These are phyloP conservation scores for Neopipo cinnamomea DNA, from an alignment of 2,113 vertebrate species.

Conservation along the genomic window DNA sequence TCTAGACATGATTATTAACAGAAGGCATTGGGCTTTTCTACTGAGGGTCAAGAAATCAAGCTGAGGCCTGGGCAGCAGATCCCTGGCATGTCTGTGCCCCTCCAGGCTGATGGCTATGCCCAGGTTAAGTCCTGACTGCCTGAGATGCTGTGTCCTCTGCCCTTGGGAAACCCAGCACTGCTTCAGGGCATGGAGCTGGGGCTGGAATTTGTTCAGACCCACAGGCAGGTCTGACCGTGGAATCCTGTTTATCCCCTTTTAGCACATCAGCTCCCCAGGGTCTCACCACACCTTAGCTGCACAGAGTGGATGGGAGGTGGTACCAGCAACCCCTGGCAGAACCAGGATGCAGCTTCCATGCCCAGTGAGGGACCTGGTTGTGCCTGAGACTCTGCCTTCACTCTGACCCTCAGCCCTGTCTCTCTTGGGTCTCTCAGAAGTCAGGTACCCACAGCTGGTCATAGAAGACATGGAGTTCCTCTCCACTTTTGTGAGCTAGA, in stretches of 20 bases:
- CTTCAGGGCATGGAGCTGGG: neutral
- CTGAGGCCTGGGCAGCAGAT: neutral
- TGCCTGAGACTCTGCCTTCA: neutral
- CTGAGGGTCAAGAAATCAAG: rapidly evolving
- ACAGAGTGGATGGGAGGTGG: neutral
- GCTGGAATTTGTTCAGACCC: rapidly evolving
- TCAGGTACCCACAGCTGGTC: neutral
- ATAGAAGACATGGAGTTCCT: neutral
- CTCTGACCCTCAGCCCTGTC: neutral
- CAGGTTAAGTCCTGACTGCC: neutral
- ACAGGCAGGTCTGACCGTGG: neutral
- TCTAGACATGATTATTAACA: neutral
- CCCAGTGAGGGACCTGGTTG: neutral
- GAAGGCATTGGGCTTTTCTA: neutral
- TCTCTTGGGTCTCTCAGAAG: neutral
- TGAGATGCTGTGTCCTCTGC: neutral
- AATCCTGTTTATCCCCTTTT: neutral
- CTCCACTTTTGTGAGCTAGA: neutral
- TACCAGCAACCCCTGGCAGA: neutral
- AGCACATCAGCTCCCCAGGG: neutral
- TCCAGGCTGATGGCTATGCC: neutral
- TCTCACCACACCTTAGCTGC: neutral
- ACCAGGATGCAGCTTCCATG: neutral
- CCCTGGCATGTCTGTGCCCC: rapidly evolving
- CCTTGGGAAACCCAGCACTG: neutral